phyloP scores from a whole-genome alignment of 2,113 vertebrate species.

The Excalfactoria chinensis region DNA sequence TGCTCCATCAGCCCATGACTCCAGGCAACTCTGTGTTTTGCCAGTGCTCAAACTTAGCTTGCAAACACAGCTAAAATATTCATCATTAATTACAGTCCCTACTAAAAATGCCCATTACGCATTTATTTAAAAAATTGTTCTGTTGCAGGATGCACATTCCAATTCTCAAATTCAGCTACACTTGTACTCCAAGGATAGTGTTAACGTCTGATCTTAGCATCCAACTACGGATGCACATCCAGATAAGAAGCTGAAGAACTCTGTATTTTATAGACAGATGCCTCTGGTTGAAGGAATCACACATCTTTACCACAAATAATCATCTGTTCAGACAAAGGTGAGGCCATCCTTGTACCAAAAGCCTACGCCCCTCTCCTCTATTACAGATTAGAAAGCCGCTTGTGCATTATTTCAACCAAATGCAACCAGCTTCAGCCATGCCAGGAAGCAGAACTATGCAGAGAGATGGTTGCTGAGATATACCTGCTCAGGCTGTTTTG shows the following conservation, averaged over 20 bases:
- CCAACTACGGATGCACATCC: background rate
- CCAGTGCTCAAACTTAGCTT: constrained; percentile 3
- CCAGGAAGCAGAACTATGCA: background rate
- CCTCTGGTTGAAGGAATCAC: background rate
- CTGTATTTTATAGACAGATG: background rate
- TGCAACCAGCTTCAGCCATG: background rate
- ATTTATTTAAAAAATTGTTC: no score
- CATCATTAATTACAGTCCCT: background rate
- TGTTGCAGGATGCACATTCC: background rate
- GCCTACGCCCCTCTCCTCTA: background rate
- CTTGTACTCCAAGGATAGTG: background rate
- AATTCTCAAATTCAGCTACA: background rate
- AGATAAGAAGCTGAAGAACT: background rate
- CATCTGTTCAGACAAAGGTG: background rate
- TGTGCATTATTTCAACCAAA: background rate
- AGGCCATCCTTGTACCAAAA: background rate
- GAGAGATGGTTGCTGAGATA: background rate
- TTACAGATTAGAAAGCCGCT: background rate
- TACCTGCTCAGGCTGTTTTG: background rate
- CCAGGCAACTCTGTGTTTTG: background rate
- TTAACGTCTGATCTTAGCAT: background rate
- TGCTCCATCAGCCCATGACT: background rate
- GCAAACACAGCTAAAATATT: constrained; percentile 18
- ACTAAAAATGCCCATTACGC: background rate
- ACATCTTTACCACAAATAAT: background rate